These are phyloP conservation scores for Cyanoderma ruficeps DNA, from an alignment of 2,113 vertebrate species.

Conservation along the genomic window DNA sequence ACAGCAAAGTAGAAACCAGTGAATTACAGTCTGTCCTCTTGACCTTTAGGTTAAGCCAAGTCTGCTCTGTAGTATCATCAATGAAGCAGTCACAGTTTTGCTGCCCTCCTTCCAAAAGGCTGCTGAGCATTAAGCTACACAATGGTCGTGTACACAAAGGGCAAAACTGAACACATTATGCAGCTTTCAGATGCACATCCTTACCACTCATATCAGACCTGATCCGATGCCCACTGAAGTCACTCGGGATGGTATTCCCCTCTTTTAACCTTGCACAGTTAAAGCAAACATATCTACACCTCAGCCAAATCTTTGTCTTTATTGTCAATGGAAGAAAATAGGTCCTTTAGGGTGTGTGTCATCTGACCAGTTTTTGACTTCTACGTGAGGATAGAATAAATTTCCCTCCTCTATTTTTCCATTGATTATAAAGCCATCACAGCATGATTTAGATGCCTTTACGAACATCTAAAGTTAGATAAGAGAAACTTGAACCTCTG, in stretches of 20 bases:
- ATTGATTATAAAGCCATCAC: background rate
- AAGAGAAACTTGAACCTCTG: background rate
- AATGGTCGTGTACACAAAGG: background rate
- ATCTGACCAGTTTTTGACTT: background rate
- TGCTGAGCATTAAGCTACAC: background rate
- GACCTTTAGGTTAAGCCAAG: slow-evolving; percentile 14
- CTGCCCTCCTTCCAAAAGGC: background rate
- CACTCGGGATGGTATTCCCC: background rate
- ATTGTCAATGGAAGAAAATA: background rate
- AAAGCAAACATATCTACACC: background rate
- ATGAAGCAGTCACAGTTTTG: background rate
- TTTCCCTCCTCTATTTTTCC: background rate
- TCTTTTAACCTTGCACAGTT: background rate
- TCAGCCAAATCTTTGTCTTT: background rate
- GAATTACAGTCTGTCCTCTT: background rate
- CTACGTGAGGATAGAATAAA: background rate
- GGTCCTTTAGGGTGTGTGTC: background rate
- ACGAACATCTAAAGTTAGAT: background rate
- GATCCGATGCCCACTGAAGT: background rate
- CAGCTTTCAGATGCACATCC: background rate
- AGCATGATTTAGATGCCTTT: background rate
- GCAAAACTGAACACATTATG: background rate
- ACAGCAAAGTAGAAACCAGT: background rate
- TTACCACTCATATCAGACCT: background rate
- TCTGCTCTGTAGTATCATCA: background rate